phyloP scores from a whole-genome alignment of 2,888 invertebrate genomes.

The Cheilosia impressa region DNA sequence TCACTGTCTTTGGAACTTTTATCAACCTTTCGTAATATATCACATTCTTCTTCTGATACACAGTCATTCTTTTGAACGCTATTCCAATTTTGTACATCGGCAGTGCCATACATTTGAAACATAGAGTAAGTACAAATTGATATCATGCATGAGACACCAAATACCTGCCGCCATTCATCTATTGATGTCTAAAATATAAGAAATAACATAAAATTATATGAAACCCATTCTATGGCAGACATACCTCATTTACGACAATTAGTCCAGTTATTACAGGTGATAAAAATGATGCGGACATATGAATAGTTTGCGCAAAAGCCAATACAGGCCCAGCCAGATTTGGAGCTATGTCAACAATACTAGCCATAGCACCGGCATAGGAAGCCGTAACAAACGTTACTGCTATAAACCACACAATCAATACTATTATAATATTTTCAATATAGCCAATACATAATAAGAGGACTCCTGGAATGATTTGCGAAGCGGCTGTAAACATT shows the following conservation, averaged over 20 bases:
- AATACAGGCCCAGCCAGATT: conserved; percentile 90
- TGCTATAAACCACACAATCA: conserved; percentile 88
- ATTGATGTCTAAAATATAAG: conserved; percentile 79
- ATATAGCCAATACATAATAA: conserved; percentile 87
- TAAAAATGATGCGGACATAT: conserved; percentile 89
- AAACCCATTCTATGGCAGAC: neutral
- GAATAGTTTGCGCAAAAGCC: conserved; percentile 90
- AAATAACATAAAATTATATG: conserved; percentile 2
- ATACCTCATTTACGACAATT: conserved; percentile 86
- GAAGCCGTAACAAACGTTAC: conserved; percentile 89
- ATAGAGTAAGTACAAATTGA: conserved; percentile 86
- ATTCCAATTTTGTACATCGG: conserved; percentile 85
- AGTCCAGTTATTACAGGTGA: conserved; percentile 88
- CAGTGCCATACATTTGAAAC: conserved; percentile 88
- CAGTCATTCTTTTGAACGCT: conserved; percentile 58
- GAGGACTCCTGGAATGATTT: conserved; percentile 88
- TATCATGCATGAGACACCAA: conserved; percentile 86
- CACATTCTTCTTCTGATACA: conserved; percentile 76
- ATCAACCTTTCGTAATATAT: conserved; percentile 76
- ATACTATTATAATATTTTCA: conserved; percentile 85
- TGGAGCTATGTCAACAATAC: conserved; percentile 91
- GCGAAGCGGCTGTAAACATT: conserved; percentile 88
- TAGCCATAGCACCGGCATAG: conserved; percentile 91
- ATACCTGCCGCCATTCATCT: conserved; percentile 87
- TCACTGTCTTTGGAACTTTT: conserved; percentile 63